Evolutionary conservation across 2,113 vertebrate genomes (phyloP), one percentile per base, ranked within the genome.

Genomic region (Phaethon lepturus): DNA sequence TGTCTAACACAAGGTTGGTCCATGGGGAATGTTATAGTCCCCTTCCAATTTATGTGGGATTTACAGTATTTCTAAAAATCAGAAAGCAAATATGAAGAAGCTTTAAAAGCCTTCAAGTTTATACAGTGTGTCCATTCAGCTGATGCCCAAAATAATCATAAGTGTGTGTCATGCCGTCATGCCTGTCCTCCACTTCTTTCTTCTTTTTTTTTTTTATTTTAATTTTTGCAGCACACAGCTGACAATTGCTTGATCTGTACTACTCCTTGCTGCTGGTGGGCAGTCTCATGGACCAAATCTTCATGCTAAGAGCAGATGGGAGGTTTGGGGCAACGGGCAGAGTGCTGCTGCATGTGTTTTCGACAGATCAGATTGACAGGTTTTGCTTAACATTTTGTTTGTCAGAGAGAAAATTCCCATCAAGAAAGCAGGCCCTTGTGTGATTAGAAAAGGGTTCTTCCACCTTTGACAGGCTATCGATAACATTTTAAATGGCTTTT

Each of bases 401-500:
- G 88, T 95, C 90, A 83, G 44, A 20, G 94, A 66, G 55, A 58
- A 63, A 68, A 78, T 59, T 88, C 83, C 53, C 58, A 64, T 64
- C 42, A 75, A 86, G 93, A 95, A 93, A 90, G 97, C 97, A 97
- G 95, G 96, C 87, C 93, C 92, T 38, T 91, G 84, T 88, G 91
- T 97, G 98, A 98, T 98, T 98, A 98, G 97, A 98, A 98, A 98
- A 98, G 44, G 80, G 92, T 97, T 98, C 93, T 96, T 97, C 96
- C 31, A 55, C 44, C 96, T 94, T 83, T 93, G 85, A 94, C 95
- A 96, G 97, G 93, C 95, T 98, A 98, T 98, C 96, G 91, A 98
- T 98, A 98, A 98, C 95, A 97, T 98, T 98, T 98, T 97, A 98
- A 98, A 98, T 98, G 98, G 98, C 97, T 96, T 98, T 90, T 95